Evolutionary conservation across 2,888 invertebrate species (phyloP), one percentile per base, ranked within the genome.

Genomic region (Notocelia uddmanniana): DNA sequence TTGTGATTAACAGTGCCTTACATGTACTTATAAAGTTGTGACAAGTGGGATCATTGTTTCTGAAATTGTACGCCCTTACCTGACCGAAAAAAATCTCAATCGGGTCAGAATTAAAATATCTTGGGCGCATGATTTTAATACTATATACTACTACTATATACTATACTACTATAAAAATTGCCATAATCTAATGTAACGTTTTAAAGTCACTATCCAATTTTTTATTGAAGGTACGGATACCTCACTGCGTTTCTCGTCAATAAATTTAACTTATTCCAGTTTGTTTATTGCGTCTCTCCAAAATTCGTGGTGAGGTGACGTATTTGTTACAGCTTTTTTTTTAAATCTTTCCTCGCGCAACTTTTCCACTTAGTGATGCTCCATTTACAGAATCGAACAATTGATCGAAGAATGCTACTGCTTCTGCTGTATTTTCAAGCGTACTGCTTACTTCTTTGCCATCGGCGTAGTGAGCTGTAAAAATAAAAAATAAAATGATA

Each of bases 41-140:
- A 59, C 76, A 76, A 64, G 70, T 62, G 3, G 79, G 79, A 19
- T 80, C 70, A 54, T 76, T 81, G 73, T 76, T 78, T 57, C 78
- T 74, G 57, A 74, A 79, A 73, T 77, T 80, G 66, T 78, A 81
- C 1, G 77, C 75, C 63, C 78, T 64, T 34, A 79, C 68, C 69
- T 77, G 78, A 2, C 79, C 79, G 74, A 79, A 80, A 74, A 80
- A 76, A 34, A 74, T 78, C 75, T 55, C 55, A 3, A 26, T 6
- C 15, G 55, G 23, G n/a, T 55, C 55, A 6, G 55, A 55, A 55
- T 55, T 55, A 21, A 66, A 66, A 55, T 66, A 54, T 41, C 64
- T 54, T 0, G 64, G 19, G 37, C 54, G 50, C 63, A 52, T 52
- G 10, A 63, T 50, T 63, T 63, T 63, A 19, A 63, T 34, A 13